These are phyloP conservation scores for Paratrypauchen microcephalus DNA, from an alignment of 2,797 vertebrate genomes.

Conservation along the genomic window DNA sequence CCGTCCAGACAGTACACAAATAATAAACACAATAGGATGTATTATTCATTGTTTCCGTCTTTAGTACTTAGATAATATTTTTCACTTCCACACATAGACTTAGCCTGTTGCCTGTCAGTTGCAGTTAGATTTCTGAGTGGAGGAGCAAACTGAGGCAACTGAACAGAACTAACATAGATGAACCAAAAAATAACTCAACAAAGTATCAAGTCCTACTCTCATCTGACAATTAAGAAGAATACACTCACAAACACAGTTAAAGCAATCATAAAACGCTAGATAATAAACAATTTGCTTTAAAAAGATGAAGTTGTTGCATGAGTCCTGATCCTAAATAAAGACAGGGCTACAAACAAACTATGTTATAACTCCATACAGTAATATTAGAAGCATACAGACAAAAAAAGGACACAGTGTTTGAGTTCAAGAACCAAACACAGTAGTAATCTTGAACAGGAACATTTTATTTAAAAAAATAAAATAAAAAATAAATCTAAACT, in stretches of 20 bases:
- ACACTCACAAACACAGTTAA: no score
- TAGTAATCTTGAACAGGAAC: background rate
- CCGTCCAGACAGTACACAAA: conserved; percentile 7
- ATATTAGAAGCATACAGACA: no score
- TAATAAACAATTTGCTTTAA: no score
- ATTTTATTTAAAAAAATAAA: background rate
- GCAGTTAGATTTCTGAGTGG: background rate
- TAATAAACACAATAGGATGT: background rate
- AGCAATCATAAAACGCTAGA: no score
- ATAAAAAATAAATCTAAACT: no score
- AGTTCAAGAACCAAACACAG: no score
- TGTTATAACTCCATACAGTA: no score
- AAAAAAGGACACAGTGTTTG: no score
- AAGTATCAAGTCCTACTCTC: background rate
- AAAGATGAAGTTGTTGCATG: no score
- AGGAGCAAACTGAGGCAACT: background rate
- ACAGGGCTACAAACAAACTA: no score
- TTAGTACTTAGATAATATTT: background rate
- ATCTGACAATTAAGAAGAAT: background rate
- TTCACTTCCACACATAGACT: background rate
- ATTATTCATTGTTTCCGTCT: background rate
- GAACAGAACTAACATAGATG: background rate
- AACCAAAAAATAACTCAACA: background rate
- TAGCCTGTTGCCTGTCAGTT: background rate
- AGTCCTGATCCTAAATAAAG: no score